phyloP scores from a whole-genome alignment of 2,113 vertebrate genomes.

The Silurus glanis region DNA sequence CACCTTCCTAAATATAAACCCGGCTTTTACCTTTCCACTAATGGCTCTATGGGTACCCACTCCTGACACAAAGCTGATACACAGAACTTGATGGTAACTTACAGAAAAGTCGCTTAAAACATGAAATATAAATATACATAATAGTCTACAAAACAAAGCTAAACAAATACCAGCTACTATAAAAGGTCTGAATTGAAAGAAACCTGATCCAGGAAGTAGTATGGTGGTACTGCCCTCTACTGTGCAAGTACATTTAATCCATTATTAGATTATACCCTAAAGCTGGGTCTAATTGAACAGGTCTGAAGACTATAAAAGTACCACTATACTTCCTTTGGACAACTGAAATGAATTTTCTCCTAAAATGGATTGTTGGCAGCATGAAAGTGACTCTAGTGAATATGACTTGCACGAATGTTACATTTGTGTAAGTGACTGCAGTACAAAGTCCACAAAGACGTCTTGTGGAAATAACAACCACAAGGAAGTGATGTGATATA shows the following conservation, averaged over 20 bases:
- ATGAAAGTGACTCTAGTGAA: not conserved
- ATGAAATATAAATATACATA: conserved; percentile 26
- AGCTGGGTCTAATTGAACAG: not conserved
- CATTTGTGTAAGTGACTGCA: not conserved
- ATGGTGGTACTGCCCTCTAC: conserved; percentile 66
- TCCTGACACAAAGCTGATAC: conserved; percentile 4
- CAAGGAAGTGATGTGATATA: not conserved
- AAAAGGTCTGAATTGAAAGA: conserved; percentile 24
- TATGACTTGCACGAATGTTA: not conserved
- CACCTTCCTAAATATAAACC: conserved; percentile 72
- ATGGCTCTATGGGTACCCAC: conserved; percentile 41
- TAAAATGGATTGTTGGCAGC: not conserved
- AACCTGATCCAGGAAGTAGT: conserved; percentile 10
- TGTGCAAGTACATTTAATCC: conserved; percentile 53
- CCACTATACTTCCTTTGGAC: not conserved
- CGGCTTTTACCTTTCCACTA: conserved; percentile 59
- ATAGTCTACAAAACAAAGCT: conserved; percentile 19
- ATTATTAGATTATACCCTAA: conserved; percentile 21
- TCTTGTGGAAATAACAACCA: not conserved
- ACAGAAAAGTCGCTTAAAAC: conserved; percentile 4
- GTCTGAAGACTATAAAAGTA: not conserved
- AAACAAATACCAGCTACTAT: conserved; percentile 41
- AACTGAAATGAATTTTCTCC: not conserved
- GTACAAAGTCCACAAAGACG: not conserved
- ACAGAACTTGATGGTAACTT: not conserved